Conservation (phyloP, 1,140 invertebrate species). For the Brevipalpus yothersi region DNA sequence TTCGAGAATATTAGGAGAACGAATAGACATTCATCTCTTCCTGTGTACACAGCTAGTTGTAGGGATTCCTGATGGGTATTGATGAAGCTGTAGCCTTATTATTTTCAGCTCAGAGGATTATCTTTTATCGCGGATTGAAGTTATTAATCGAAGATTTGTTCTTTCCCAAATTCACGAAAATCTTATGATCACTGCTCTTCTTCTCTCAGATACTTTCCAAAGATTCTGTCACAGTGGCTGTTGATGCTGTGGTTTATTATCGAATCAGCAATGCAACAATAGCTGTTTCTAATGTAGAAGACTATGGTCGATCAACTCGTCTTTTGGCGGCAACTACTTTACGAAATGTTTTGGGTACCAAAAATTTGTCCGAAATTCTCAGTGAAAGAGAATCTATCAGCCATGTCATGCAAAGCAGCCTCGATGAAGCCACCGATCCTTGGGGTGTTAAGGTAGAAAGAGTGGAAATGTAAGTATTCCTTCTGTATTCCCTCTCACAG, state of each 20-base stretch:
- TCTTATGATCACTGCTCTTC: neutral
- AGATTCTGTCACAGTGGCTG: slow-evolving; percentile 24
- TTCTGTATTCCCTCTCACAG: too few relatives aligned
- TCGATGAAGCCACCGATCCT: slow-evolving; percentile 32
- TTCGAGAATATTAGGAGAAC: too few relatives aligned
- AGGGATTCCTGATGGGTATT: neutral
- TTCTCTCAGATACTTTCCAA: slow-evolving; percentile 26
- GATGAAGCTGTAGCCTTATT: too few relatives aligned
- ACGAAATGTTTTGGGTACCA: slow-evolving; percentile 29
- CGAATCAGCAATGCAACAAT: slow-evolving; percentile 32
- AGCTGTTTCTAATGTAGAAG: slow-evolving; percentile 33
- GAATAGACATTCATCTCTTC: too few relatives aligned
- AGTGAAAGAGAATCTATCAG: slow-evolving; percentile 28
- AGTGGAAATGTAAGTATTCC: slow-evolving; percentile 29
- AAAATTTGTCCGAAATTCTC: slow-evolving; percentile 28
- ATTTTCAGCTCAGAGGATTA: too few relatives aligned
- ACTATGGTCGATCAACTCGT: slow-evolving; percentile 22
- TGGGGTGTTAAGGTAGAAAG: slow-evolving; percentile 37
- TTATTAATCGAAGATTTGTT: neutral
- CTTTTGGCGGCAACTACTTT: slow-evolving; percentile 22
- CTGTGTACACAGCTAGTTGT: too few relatives aligned
- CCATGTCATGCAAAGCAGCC: slow-evolving; percentile 23
- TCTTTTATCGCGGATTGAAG: neutral
- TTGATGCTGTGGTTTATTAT: slow-evolving; percentile 32
- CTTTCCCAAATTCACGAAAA: neutral